Evolutionary conservation across 2,888 invertebrate species (phyloP).

Genomic region (Campaea margaritaria): DNA sequence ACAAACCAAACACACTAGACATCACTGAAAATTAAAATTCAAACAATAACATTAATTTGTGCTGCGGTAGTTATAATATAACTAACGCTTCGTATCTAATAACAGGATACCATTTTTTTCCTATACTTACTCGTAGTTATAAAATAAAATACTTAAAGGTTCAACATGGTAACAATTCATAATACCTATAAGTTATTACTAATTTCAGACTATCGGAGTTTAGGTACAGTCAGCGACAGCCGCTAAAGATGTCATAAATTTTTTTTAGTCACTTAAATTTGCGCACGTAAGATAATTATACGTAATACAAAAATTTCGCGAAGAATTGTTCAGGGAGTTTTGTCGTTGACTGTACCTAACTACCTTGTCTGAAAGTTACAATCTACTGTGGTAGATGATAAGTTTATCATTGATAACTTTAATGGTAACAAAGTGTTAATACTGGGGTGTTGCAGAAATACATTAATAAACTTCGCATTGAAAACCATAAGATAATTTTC

Average conservation of each 20-base stretch:
- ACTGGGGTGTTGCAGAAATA: slow-evolving; percentile 3
- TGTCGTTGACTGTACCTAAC: too few relatives aligned
- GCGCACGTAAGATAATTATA: too few relatives aligned
- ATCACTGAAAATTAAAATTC: slow-evolving; percentile 70
- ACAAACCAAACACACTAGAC: slow-evolving; percentile 81
- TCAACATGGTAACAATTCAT: slow-evolving; percentile 23
- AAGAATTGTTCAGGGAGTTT: too few relatives aligned
- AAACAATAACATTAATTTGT: slow-evolving; percentile 64
- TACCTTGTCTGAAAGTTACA: too few relatives aligned
- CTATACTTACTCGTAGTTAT: not conserved
- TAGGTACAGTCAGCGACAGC: not conserved
- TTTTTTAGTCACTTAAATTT: too few relatives aligned
- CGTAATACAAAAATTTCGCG: too few relatives aligned
- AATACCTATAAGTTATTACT: slow-evolving; percentile 1
- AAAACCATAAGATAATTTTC: not conserved
- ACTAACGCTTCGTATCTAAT: slow-evolving; percentile 2
- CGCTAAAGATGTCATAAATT: not conserved
- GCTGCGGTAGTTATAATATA: slow-evolving; percentile 40
- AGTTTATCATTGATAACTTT: too few relatives aligned
- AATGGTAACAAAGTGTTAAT: slow-evolving; percentile 4
- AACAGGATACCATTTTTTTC: slow-evolving; percentile 3
- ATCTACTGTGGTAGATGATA: not conserved
- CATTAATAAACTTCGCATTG: not conserved
- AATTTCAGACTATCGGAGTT: slow-evolving; percentile 13
- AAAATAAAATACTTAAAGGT: slow-evolving; percentile 13